These are phyloP conservation scores for Balanococcus diminutus DNA, from an alignment of 2,888 invertebrate species.

Conservation along the genomic window DNA sequence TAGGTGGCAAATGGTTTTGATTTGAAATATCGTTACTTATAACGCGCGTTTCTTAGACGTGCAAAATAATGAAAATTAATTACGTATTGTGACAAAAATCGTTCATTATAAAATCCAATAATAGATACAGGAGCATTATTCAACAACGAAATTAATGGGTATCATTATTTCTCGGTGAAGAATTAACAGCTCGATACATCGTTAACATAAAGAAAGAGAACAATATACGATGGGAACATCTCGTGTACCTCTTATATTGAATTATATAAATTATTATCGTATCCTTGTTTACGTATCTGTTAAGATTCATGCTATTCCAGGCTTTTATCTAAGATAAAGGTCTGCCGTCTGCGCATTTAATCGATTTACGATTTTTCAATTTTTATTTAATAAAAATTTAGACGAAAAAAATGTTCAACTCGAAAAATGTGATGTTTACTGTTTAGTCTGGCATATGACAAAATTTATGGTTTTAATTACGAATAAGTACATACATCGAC, in stretches of 20 bases:
- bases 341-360: not conserved
- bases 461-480: too few relatives aligned
- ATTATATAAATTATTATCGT: not conserved
- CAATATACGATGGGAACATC: not conserved
- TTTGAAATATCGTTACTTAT: slow-evolving; percentile 7
- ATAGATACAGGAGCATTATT: not conserved
- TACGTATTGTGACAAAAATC: not conserved
- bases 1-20: not conserved
- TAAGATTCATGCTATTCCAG: too few relatives aligned
- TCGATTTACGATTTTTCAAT: not conserved
- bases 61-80: slow-evolving; percentile 8
- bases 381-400: too few relatives aligned
- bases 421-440: not conserved
- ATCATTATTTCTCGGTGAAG: not conserved
- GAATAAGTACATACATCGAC: too few relatives aligned
- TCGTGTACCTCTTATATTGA: not conserved
- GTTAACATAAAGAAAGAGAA: slow-evolving; percentile 16
- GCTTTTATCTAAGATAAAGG: not conserved
- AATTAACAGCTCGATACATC: not conserved
- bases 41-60: not conserved
- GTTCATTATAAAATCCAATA: slow-evolving; percentile 29
- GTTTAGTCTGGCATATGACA: too few relatives aligned
- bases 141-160: not conserved
- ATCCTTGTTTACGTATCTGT: not conserved
- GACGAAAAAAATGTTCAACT: not conserved